These are phyloP conservation scores for Ichneumon xanthorius DNA, from an alignment of 2,888 invertebrate species.

Conservation along the genomic window DNA sequence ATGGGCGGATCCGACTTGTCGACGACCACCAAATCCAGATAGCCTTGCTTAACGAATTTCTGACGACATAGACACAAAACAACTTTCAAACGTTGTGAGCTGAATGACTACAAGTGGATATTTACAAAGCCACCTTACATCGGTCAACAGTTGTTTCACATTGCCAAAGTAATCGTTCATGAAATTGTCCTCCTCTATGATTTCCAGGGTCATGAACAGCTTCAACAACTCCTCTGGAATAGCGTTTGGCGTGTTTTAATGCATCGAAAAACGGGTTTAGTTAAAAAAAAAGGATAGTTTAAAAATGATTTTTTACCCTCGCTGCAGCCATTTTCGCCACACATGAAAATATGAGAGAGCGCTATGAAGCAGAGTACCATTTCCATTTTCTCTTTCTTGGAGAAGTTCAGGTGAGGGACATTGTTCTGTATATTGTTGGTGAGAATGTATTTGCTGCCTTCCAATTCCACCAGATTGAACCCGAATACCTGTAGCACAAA, in stretches of 20 bases:
- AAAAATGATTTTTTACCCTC: slow-evolving; percentile 83
- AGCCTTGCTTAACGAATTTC: slow-evolving; percentile 82
- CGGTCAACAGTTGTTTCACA: slow-evolving; percentile 73
- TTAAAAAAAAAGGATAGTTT: neutral
- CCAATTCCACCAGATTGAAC: slow-evolving; percentile 85
- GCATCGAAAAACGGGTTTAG: neutral
- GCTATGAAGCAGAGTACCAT: slow-evolving; percentile 85
- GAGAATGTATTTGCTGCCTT: slow-evolving; percentile 78
- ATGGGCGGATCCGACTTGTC: slow-evolving; percentile 83
- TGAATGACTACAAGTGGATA: neutral
- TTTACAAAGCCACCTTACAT: slow-evolving; percentile 69
- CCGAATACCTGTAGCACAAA: slow-evolving; percentile 85
- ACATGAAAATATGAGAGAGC: slow-evolving; percentile 87
- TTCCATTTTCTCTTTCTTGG: slow-evolving; percentile 81
- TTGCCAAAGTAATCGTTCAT: slow-evolving; percentile 77
- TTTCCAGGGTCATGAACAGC: slow-evolving; percentile 84
- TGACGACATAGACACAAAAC: slow-evolving; percentile 72
- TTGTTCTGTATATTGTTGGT: slow-evolving; percentile 75
- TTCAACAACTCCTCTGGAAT: slow-evolving; percentile 67
- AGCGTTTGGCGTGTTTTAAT: slow-evolving; percentile 24
- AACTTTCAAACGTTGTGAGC: neutral
- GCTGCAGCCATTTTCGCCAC: slow-evolving; percentile 84
- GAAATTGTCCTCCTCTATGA: slow-evolving; percentile 84
- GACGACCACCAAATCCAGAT: slow-evolving; percentile 73
- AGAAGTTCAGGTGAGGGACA: slow-evolving; percentile 69